A percentile compares a stretch with the other conserved stretches of the same genome.
These are phyloP conservation scores for Hymenopus coronatus DNA, from an alignment of 2,888 invertebrate genomes.

Conservation along the genomic window DNA sequence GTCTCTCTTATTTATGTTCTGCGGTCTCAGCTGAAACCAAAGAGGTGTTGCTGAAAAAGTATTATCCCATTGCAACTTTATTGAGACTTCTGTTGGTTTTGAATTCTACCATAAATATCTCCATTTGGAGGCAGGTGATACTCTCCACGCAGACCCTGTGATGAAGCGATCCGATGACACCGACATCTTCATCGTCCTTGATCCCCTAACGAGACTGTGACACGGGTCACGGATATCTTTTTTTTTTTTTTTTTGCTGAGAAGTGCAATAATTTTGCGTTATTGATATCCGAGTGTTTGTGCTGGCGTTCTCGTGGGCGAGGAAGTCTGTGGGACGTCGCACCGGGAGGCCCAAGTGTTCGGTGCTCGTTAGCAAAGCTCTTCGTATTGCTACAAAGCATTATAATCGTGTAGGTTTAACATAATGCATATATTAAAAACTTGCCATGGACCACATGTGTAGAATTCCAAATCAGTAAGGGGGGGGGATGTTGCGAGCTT, in stretches of 20 bases:
- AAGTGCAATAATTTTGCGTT: background rate
- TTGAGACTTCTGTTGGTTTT: background rate
- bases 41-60: background rate
- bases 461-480: background rate
- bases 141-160: background rate
- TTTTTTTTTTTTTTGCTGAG: background rate
- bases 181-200: background rate
- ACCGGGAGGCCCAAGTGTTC: background rate
- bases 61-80: background rate
- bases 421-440: background rate
- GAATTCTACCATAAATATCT: background rate
- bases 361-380: background rate
- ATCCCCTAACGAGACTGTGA: background rate
- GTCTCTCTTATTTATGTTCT: too few species aligned
- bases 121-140: background rate
- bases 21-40: background rate
- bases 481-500: background rate
- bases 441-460: background rate
- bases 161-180: background rate
- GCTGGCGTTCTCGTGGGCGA: background rate
- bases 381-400: background rate
- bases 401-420: background rate
- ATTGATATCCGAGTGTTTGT: background rate
- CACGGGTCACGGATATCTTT: background rate
- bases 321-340: background rate